phyloP scores from a whole-genome alignment of 2,797 vertebrate species.

The Cyprinodon diabolis region DNA sequence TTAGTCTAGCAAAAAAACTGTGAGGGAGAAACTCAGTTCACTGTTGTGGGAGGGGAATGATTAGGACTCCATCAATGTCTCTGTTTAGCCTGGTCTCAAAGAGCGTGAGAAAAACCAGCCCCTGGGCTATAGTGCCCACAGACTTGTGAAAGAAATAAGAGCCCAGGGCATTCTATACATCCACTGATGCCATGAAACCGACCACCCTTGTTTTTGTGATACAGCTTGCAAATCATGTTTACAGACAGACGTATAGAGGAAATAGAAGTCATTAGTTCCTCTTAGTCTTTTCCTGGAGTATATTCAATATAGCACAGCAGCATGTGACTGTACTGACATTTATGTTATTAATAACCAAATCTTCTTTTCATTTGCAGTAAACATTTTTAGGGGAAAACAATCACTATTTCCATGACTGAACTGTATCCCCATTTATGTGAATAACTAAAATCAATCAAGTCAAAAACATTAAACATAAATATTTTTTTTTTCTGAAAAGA shows the following conservation, averaged over 20 bases:
- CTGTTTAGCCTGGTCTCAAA: conserved; percentile 59
- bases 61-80: conserved; percentile 51
- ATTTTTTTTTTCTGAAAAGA: too few relatives aligned
- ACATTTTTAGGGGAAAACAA: background rate
- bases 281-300: conserved; percentile 17
- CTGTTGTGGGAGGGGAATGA: conserved; percentile 41
- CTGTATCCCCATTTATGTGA: background rate
- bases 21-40: conserved; percentile 32
- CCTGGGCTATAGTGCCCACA: conserved; percentile 61
- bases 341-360: background rate
- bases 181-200: conserved; percentile 52
- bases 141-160: conserved; percentile 67
- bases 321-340: conserved; percentile 7
- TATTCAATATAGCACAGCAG: conserved; percentile 21
- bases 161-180: conserved; percentile 42
- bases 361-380: conserved; percentile 5
- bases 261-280: conserved; percentile 40
- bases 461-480: background rate
- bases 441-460: background rate
- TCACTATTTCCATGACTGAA: background rate
- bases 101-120: conserved; percentile 71
- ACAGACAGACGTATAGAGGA: conserved; percentile 43
- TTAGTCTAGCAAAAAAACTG: conserved; percentile 39
- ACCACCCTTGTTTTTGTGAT: conserved; percentile 23
- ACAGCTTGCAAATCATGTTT: conserved; percentile 26